These are phyloP conservation scores for Porites evermanni DNA, from an alignment of 92 coral and sea anemone species.

Conservation along the genomic window DNA sequence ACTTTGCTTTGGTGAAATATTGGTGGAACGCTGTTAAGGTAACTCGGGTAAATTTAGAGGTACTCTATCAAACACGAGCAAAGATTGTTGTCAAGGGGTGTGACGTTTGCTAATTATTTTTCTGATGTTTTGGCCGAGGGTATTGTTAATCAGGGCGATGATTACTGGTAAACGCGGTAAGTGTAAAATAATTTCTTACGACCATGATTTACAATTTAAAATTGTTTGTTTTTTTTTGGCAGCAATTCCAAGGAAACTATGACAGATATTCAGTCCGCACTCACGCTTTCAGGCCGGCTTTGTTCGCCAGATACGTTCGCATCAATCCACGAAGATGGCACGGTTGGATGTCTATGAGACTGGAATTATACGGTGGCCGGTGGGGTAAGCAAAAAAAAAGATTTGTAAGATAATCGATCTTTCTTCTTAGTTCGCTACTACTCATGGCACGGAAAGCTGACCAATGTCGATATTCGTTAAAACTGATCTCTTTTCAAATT, in stretches of 20 bases:
- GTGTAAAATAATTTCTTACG: too few relatives aligned
- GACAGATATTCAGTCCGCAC: slow-evolving; percentile 71
- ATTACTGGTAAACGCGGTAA: too few relatives aligned
- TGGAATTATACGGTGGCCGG: slow-evolving; percentile 80
- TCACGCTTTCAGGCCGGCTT: slow-evolving; percentile 74
- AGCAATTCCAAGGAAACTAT: slow-evolving; percentile 83
- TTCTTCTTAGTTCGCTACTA: not conserved
- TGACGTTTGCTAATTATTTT: too few relatives aligned
- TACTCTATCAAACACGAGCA: too few relatives aligned
- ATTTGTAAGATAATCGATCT: not conserved
- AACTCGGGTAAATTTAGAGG: not conserved
- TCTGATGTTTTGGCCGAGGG: too few relatives aligned
- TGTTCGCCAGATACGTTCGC: slow-evolving; percentile 76
- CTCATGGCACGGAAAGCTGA: too few relatives aligned
- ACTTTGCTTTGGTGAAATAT: slow-evolving; percentile 34
- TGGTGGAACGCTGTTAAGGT: slow-evolving; percentile 53
- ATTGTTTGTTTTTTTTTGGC: not conserved
- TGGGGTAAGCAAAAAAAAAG: slow-evolving; percentile 52
- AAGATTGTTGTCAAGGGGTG: too few relatives aligned
- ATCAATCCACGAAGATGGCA: slow-evolving; percentile 79
- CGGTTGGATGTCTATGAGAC: slow-evolving; percentile 72
- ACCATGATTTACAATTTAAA: not conserved
- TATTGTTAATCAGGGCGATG: too few relatives aligned
- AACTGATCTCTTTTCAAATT: too few relatives aligned
- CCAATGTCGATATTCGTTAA: too few relatives aligned